These are phyloP conservation scores for Diabrotica undecimpunctata DNA, from an alignment of 1,140 invertebrate genomes.

Conservation along the genomic window DNA sequence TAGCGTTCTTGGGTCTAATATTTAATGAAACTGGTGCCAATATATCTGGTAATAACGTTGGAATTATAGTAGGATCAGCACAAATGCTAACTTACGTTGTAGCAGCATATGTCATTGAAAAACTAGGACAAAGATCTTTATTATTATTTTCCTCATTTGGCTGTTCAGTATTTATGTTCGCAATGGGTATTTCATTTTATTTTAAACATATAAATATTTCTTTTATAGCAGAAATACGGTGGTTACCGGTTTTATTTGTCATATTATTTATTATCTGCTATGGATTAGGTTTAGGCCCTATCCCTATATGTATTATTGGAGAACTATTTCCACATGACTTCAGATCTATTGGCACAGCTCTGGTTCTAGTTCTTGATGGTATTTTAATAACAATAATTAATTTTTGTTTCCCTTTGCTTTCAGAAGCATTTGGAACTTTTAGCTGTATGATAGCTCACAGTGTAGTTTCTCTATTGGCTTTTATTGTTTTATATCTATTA, in stretches of 20 bases:
- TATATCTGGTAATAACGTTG: neutral
- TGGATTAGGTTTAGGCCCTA: neutral
- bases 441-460: neutral
- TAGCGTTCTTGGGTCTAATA: neutral
- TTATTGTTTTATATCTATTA: neutral
- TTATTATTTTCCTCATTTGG: neutral
- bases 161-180: neutral
- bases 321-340: neutral
- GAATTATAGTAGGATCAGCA: neutral
- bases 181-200: neutral
- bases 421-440: neutral
- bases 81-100: neutral
- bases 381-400: neutral
- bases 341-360: neutral
- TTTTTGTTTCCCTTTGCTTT: neutral
- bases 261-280: conserved; percentile 1
- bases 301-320: neutral
- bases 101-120: neutral
- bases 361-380: neutral
- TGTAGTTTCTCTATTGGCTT: neutral
- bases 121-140: neutral
- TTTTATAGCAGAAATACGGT: neutral
- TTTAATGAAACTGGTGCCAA: neutral
- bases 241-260: conserved; percentile 2
- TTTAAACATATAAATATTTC: neutral